These are phyloP conservation scores for Falcaria lacertinaria DNA, from an alignment of 2,888 invertebrate species.

Conservation along the genomic window DNA sequence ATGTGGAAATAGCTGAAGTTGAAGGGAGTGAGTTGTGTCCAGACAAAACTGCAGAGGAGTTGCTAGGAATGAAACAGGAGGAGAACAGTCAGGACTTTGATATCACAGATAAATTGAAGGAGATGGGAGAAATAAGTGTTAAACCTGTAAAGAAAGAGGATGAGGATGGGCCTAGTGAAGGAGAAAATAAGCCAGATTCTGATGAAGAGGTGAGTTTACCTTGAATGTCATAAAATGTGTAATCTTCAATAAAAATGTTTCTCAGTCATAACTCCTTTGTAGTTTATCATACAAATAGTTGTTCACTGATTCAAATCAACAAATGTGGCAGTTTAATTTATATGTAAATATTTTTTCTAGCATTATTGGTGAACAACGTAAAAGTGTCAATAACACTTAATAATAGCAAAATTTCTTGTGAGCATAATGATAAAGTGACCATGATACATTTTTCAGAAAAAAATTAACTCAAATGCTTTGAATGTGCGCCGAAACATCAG, in stretches of 20 bases:
- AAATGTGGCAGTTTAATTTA: too few relatives aligned
- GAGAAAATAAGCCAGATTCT: conserved; percentile 53
- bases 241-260: too few relatives aligned
- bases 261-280: too few relatives aligned
- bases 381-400: too few relatives aligned
- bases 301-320: too few relatives aligned
- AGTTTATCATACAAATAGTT: too few relatives aligned
- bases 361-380: too few relatives aligned
- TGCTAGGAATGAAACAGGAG: conserved; percentile 63
- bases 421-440: too few relatives aligned
- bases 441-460: conserved; percentile 74
- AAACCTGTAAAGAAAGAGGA: conserved; percentile 57
- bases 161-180: conserved; percentile 31
- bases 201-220: conserved; percentile 62
- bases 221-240: conserved; percentile 1
- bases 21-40: conserved; percentile 67
- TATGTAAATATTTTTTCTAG: too few relatives aligned
- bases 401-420: too few relatives aligned
- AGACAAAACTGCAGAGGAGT: conserved; percentile 61
- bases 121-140: conserved; percentile 80
- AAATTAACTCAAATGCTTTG: conserved; percentile 61
- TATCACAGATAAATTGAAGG: conserved; percentile 81
- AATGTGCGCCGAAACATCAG: conserved; percentile 92
- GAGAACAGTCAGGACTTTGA: conserved; percentile 76
- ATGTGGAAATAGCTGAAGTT: conserved; percentile 72